Evolutionary conservation across 2,113 vertebrate genomes (phyloP), one percentile per base, ranked within the genome.

Genomic region (Hemibagrus wyckioides): DNA sequence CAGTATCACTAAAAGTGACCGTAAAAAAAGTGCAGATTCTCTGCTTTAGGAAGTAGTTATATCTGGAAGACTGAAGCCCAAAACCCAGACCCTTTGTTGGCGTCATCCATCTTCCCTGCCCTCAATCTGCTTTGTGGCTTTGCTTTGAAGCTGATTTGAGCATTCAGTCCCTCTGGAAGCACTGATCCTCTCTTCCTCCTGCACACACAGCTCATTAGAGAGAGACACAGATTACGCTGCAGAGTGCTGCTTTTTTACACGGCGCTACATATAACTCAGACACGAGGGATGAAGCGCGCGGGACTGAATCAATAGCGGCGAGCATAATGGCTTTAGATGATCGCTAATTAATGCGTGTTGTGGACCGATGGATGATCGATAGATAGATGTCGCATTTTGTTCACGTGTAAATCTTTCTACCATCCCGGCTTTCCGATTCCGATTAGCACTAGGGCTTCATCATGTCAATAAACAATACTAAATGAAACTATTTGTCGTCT

Each of bases 111-210:
- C 75, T 52, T 30, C 28, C 6, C 44, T 76, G 23, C 19, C 4
- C 73, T 76, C 41, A 76, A 15, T 76, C 41, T 48, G 41, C 73
- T 14, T 5, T 23, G 2, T 28, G 25, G 80, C 86, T 57, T 39
- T 57, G 65, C 50, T 57, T 41, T 28, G 23, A 13, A 75, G 33
- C 67, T 28, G 73, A 73, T 57, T 14, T 28, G 25, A 59, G 33
- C 56, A 75, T 71, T 91, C n/a, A 82, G 21, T 54, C 19, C 69
- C 56, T 81, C 52, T 75, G 52, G 25, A 75, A 73, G 36, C 67
- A 36, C 61, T 33, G 88, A 89, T 89, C 86, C 87, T 85, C 81
- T 91, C 84, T 73, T 83, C 75, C 77, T 54, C 79, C 88, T 85
- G 54, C 56, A 21, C 25, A 57, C 59, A 50, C 82, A 30, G 73